phyloP scores from a whole-genome alignment of 2,797 vertebrate genomes.

The Hippocampus kuda region DNA sequence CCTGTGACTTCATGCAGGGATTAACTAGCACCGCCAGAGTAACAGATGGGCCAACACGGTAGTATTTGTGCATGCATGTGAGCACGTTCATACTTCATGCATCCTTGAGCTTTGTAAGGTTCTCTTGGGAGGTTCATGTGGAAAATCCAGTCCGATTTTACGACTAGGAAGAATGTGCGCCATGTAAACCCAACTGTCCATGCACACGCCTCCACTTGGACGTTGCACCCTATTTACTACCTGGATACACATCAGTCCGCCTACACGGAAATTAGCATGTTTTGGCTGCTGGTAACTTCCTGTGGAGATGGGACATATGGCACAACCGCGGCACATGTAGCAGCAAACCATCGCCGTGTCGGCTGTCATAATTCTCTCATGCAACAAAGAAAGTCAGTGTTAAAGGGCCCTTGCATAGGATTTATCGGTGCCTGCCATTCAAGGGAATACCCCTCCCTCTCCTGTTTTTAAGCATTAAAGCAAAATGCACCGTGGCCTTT shows the following conservation, averaged over 20 bases:
- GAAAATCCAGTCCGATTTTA: slow-evolving; percentile 9
- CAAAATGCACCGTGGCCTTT: slow-evolving; percentile 4
- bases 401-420: neutral
- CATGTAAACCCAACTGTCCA: neutral
- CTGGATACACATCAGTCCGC: slow-evolving; percentile 18
- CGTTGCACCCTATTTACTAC: slow-evolving; percentile 7
- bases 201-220: neutral
- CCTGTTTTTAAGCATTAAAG: neutral
- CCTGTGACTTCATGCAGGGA: slow-evolving; percentile 60
- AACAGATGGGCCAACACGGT: slow-evolving; percentile 67
- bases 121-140: slow-evolving; percentile 8
- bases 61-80: slow-evolving; percentile 52
- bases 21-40: slow-evolving; percentile 65
- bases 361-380: neutral
- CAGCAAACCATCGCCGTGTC: slow-evolving; percentile 20
- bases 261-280: slow-evolving; percentile 36
- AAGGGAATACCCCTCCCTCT: neutral
- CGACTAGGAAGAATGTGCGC: too few relatives aligned
- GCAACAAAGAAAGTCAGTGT: neutral
- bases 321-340: slow-evolving; percentile 33
- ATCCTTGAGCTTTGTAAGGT: slow-evolving; percentile 45
- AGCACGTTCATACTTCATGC: slow-evolving; percentile 49
- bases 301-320: slow-evolving; percentile 54
- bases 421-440: neutral
- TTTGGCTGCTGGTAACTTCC: slow-evolving; percentile 31